Base-by-base conservation (phyloP, 2,888 invertebrate species). In the Mesorhabditis spiculigera region DNA sequence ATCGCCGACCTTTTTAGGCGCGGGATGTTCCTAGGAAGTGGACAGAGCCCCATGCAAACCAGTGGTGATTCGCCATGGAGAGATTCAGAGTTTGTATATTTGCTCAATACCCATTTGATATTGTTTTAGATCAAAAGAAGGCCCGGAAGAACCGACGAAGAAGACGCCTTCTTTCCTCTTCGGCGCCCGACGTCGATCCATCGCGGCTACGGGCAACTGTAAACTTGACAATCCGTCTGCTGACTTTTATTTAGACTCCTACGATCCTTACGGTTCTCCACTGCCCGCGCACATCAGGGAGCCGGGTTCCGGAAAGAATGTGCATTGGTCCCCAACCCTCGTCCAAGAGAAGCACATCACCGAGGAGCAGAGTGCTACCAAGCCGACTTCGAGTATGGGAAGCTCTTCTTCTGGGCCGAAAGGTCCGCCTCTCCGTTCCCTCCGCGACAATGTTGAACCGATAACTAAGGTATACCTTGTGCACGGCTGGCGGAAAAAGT, bases 371-470 rank as follows among this genome's bases (percentile, higher is more conserved):
- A 13, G 10, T n/a, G 10, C 58, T 13, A 10, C 8, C n/a, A 50
- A 50, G 58, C 58, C 58, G 58, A 50, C 58, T 50, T 50, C 58
- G n/a, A 50, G 58, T 50, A n/a, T n/a, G n/a, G 8, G 8, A 13
- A 10, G 10, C n/a, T 13, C n/a, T n/a, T 50, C 58, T 10, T 10
- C 58, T 13, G 28, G 28, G 28, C 58, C 8, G 10, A 50, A 50
- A 50, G 58, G 58, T 13, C 58, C 58, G 8, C 58, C 58, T 50
- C 58, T 50, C n/a, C 58, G 58, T 50, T 50, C 58, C 8, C 58
- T 50, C n/a, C 58, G 58, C 58, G 58, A 50, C 58, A 50, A 50
- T 50, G 58, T 50, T 50, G 58, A 50, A 50, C 58, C 58, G 58
- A 50, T n/a, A 10, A 50, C 8, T 50, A 50, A 50, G 58, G 58